Percentiles rank a stretch among this genome's conserved stretches.
Evolutionary conservation across 1,140 invertebrate genomes (phyloP).

Genomic region (Brachionus paranguensis): DNA sequence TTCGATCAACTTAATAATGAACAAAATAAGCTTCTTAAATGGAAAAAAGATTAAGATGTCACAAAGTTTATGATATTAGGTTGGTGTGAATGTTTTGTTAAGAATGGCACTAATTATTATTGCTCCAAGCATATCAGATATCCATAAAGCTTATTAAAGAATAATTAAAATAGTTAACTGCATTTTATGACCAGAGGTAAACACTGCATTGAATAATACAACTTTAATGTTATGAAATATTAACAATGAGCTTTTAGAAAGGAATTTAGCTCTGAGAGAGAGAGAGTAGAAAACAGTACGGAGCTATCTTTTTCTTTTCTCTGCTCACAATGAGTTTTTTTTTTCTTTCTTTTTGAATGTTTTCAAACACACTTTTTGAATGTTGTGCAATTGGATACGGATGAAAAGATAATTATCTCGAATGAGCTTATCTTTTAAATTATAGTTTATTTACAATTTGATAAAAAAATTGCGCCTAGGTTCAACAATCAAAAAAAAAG

Average conservation of each 20-base stretch:
- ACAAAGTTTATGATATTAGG: neutral
- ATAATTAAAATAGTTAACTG: conserved; percentile 24
- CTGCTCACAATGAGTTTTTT: neutral
- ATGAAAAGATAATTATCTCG: conserved; percentile 25
- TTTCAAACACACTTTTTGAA: neutral
- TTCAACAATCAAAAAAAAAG: neutral
- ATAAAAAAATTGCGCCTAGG: neutral
- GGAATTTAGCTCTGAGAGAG: neutral
- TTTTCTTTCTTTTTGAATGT: neutral
- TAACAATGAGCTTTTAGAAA: neutral
- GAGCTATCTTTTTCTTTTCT: neutral
- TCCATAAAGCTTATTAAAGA: neutral
- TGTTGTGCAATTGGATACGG: conserved; percentile 10
- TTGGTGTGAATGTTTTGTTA: neutral
- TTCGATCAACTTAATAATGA: neutral
- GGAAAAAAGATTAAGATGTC: neutral
- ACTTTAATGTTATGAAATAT: neutral
- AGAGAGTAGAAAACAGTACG: neutral
- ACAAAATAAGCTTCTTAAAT: neutral
- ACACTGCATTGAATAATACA: neutral
- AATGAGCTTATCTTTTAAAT: neutral
- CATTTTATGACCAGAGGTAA: neutral
- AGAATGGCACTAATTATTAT: neutral
- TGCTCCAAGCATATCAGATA: neutral
- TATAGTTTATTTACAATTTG: neutral